Evolutionary conservation across 2,113 vertebrate species (phyloP), one percentile per base, ranked within the genome.

Genomic region (Crotalus viridis): DNA sequence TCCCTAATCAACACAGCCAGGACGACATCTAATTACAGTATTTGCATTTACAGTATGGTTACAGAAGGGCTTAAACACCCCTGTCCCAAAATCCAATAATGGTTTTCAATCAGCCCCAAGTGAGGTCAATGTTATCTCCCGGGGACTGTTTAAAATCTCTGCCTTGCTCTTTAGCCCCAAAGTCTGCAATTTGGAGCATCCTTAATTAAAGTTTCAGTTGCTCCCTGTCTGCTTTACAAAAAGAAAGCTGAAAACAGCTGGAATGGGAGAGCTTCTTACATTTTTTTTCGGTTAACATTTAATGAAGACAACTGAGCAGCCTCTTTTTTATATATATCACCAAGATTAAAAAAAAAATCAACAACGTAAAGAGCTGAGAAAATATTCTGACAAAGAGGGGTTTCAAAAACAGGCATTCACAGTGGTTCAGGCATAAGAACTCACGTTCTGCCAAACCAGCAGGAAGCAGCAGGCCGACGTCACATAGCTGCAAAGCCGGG

Each of bases 361-460:
- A 97, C 61, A 95, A 96, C 93, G 94, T 89, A 97, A 26, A n/a
- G 96, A 93, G 94, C 19, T n/a, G 96, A 85, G 96, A 97, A 97
- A 96, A 96, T 92, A 94, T 93, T 96, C 96, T 94, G 95, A 94
- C 94, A 96, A 97, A 91, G 93, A 95, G 54, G 93, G 95, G 91
- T 93, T 92, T 51, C 95, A 94, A 92, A 95, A 95, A 95, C 92
- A 94, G 96, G 96, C 95, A 96, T 97, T 97, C 98, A 97, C 96
- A 97, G 97, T 22, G 61, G 94, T 92, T 96, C 97, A 97, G 93
- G 95, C 95, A 93, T 96, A 95, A 96, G 95, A 96, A 96, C 91
- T 96, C 95, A 95, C 95, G 86, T 96, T 96, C 94, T 55, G 94
- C 93, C 95, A 97, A 0, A 43, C 89, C 90, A 91, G 95, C 94